Conservation (phyloP, 2,113 vertebrate genomes). For the Capra hircus region DNA sequence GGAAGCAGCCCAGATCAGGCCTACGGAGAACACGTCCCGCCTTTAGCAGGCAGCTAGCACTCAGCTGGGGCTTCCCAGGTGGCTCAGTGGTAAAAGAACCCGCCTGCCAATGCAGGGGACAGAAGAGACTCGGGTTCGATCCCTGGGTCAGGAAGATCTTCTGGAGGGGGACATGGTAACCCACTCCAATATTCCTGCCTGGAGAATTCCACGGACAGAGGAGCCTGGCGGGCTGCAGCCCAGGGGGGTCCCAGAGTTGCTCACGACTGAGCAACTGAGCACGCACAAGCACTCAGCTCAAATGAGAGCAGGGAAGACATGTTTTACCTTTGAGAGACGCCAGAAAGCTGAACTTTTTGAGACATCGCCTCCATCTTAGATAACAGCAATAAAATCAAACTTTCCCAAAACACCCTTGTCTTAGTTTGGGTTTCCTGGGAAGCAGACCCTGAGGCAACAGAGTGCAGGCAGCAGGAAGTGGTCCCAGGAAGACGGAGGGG, state of each 20-base stretch:
- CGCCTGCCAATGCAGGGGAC: neutral
- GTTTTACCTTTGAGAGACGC: neutral
- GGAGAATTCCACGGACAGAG: neutral
- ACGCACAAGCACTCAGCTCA: neutral
- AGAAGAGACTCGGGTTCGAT: neutral
- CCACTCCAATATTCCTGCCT: neutral
- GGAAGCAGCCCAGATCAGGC: neutral
- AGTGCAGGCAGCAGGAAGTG: neutral
- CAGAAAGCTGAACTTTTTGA: neutral
- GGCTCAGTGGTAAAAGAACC: neutral
- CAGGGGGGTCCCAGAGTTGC: neutral
- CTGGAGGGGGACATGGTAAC: neutral
- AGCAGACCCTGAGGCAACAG: neutral
- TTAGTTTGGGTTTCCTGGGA: neutral
- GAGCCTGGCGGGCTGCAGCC: neutral
- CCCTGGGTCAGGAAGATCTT: neutral
- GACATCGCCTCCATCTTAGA: neutral
- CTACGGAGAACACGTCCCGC: fast-evolving
- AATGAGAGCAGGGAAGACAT: neutral
- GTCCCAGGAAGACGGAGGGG: neutral
- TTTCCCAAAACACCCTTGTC: neutral
- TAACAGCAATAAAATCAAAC: neutral
- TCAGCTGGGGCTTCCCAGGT: neutral
- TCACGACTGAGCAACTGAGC: neutral
- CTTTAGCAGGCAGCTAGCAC: neutral